These are phyloP conservation scores for Chirona hameri DNA, from an alignment of 2,888 invertebrate species.

Conservation along the genomic window DNA sequence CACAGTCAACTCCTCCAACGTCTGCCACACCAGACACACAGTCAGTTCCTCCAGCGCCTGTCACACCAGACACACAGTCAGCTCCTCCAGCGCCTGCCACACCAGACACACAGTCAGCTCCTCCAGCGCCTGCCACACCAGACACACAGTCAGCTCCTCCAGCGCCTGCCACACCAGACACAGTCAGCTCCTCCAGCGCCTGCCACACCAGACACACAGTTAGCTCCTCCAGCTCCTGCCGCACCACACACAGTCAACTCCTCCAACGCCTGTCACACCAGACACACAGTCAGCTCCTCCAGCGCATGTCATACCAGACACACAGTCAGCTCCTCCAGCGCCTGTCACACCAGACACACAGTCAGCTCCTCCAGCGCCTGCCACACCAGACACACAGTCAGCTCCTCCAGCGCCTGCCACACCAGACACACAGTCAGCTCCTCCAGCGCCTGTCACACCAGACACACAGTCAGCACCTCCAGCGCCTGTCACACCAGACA, in stretches of 20 bases:
- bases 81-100: no score
- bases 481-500: not conserved
- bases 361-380: no score
- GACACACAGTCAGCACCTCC: slow-evolving; percentile 29
- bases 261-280: slow-evolving; percentile 2
- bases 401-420: slow-evolving; percentile 8
- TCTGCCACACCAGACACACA: no score
- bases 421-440: not conserved
- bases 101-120: no score
- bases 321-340: slow-evolving; percentile 27
- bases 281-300: not conserved
- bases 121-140: slow-evolving; percentile 1
- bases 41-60: slow-evolving; percentile 28
- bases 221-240: no score
- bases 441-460: no score
- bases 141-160: not conserved
- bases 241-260: no score
- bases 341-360: not conserved
- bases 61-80: not conserved
- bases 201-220: not conserved
- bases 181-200: slow-evolving; percentile 28
- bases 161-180: no score
- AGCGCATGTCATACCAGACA: no score
- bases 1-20: not conserved
- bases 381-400: no score